These are phyloP conservation scores for Cyphomyrus plagiostoma DNA, from an alignment of 2,113 vertebrate genomes.

Conservation along the genomic window DNA sequence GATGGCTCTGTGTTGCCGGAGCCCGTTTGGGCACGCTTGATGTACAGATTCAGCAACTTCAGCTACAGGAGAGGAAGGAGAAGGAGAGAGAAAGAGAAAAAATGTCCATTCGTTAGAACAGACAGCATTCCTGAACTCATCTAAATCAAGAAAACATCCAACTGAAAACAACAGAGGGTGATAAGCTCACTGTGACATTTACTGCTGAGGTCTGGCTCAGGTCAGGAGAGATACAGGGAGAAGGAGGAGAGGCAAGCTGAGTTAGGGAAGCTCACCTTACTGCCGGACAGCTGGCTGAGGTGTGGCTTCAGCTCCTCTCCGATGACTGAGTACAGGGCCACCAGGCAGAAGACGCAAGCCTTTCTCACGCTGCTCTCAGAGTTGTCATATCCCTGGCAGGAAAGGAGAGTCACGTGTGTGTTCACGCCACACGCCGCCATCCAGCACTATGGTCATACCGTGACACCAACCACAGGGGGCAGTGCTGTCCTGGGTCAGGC, in stretches of 20 bases:
- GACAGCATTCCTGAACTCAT: neutral
- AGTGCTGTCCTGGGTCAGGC: neutral
- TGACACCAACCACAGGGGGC: neutral
- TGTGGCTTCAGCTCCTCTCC: slow-evolving; percentile 94
- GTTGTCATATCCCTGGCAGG: slow-evolving; percentile 86
- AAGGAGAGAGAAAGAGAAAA: neutral
- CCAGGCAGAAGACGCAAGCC: slow-evolving; percentile 94
- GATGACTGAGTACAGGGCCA: slow-evolving; percentile 87
- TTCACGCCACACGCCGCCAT: neutral
- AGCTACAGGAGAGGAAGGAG: slow-evolving; percentile 61
- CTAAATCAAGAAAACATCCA: neutral
- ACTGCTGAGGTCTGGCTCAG: neutral
- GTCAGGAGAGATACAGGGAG: neutral
- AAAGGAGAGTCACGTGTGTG: slow-evolving; percentile 20
- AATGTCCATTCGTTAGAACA: neutral
- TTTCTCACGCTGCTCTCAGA: slow-evolving; percentile 95
- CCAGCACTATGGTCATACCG: neutral
- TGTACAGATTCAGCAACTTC: slow-evolving; percentile 95
- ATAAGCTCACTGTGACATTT: neutral
- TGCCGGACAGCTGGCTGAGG: slow-evolving; percentile 90
- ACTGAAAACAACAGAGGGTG: neutral
- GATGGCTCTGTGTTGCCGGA: slow-evolving; percentile 72
- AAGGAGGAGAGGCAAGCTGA: neutral
- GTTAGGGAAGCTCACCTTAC: slow-evolving; percentile 72
- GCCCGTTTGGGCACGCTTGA: slow-evolving; percentile 91